phyloP scores from a whole-genome alignment of 2,888 invertebrate genomes.

The Volucella bombylans region DNA sequence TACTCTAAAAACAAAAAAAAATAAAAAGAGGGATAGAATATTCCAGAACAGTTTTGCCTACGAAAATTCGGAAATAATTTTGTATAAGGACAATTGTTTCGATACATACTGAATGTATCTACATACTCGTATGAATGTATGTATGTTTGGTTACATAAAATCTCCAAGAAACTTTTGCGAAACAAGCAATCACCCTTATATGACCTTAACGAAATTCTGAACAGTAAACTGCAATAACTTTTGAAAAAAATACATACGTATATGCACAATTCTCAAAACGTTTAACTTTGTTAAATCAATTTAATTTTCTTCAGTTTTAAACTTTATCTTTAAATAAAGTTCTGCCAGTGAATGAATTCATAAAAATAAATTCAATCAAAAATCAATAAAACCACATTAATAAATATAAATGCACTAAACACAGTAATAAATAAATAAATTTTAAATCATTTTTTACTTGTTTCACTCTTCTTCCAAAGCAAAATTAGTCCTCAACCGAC shows the following conservation, averaged over 20 bases:
- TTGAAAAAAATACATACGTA: slow-evolving; percentile 1
- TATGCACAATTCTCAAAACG: slow-evolving; percentile 9
- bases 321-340: background rate
- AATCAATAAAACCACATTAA: background rate
- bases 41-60: too few species aligned
- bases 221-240: slow-evolving; percentile 15
- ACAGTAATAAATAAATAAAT: slow-evolving; percentile 26
- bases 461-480: slow-evolving; percentile 59
- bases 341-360: slow-evolving; percentile 9
- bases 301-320: background rate
- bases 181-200: slow-evolving; percentile 23
- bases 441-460: slow-evolving; percentile 59
- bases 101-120: too few species aligned
- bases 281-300: slow-evolving; percentile 1
- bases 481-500: slow-evolving; percentile 58
- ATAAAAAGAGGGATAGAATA: too few species aligned
- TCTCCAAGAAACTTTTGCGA: too few species aligned
- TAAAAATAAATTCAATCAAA: slow-evolving; percentile 1
- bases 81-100: too few species aligned
- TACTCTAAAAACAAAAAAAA: too few species aligned
- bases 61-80: too few species aligned
- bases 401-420: slow-evolving; percentile 25
- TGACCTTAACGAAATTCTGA: slow-evolving; percentile 43
- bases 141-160: too few species aligned
- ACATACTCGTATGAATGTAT: too few species aligned